Percentiles rank a stretch among this genome's conserved stretches.
Conservation (phyloP, 2,797 vertebrate species). For the Orientallactaga sibirica region DNA sequence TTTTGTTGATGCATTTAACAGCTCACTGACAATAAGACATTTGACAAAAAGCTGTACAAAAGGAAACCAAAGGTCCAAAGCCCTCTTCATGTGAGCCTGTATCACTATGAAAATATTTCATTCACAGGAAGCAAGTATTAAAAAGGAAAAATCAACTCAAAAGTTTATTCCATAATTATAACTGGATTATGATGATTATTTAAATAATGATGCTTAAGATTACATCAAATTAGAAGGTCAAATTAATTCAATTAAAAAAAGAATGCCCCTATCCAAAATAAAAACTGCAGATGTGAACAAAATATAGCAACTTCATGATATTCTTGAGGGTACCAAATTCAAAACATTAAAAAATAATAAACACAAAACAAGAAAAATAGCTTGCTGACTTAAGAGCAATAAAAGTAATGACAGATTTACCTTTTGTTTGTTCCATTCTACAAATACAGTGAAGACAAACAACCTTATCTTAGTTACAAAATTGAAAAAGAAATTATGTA, state of each 20-base stretch:
- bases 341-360: not conserved
- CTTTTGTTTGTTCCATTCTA: not conserved
- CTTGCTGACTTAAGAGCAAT: not conserved
- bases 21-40: constrained; percentile 10
- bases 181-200: constrained; percentile 35
- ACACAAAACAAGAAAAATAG: not conserved
- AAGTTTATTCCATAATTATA: not conserved
- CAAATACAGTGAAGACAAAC: not conserved
- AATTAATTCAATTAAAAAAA: constrained; percentile 35
- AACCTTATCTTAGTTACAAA: not conserved
- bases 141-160: constrained; percentile 8
- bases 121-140: not conserved
- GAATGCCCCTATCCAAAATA: not conserved
- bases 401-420: not conserved
- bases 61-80: not conserved
- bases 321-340: not conserved
- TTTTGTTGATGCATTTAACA: not conserved
- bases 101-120: constrained; percentile 23
- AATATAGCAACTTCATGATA: not conserved
- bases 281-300: not conserved
- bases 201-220: constrained; percentile 11
- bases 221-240: not conserved
- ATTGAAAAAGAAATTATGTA: not conserved
- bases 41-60: not conserved
- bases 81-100: not conserved